Evolutionary conservation across 2,797 vertebrate genomes (phyloP), one percentile per base, ranked within the genome.

Genomic region (Euphonia xanthogaster): DNA sequence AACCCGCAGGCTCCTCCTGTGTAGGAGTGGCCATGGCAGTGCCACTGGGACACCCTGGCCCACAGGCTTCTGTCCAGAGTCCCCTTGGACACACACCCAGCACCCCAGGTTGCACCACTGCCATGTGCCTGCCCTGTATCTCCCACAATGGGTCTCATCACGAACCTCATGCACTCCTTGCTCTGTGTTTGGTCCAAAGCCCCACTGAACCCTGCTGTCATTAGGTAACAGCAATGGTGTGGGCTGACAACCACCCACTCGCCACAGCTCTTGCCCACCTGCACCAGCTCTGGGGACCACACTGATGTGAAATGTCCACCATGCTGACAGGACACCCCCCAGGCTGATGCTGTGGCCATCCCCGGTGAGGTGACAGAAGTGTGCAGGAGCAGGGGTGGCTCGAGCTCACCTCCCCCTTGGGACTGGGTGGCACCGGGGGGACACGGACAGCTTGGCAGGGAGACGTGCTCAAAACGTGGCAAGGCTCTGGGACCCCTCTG

Each of bases 111-210:
- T 24, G 20, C 61, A 35, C n/a, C 14, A 7, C 30, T 0, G 0
- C 12, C 37, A 55, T 4, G 4, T 44, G 33, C 14, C 25, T 60
- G 53, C 50, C 28, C 37, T 1, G 0, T 17, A 42, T 30, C 6
- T 33, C 22, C 45, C 39, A 60, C 16, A 4, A 1, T 3, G 22
- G 12, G 18, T 60, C 33, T n/a, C 76, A 42, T 53, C 15, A 2
- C 0, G 0, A 47, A 62, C 25, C 55, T 30, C 55, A 6, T 1
- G 1, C 1, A 2, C 28, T 55, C 30, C 75, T 40, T 18, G 22
- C 47, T 28, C 70, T 6, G 4, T 14, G 37, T 35, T 58, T 39
- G 37, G 27, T 27, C 60, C 33, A 27, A 85, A 62, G 44, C 7
- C 3, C 12, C 3, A 47, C 3, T 3, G 6, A 57, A 47, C 10